Conservation (phyloP, 2,113 vertebrate species). For the Caretta caretta region DNA sequence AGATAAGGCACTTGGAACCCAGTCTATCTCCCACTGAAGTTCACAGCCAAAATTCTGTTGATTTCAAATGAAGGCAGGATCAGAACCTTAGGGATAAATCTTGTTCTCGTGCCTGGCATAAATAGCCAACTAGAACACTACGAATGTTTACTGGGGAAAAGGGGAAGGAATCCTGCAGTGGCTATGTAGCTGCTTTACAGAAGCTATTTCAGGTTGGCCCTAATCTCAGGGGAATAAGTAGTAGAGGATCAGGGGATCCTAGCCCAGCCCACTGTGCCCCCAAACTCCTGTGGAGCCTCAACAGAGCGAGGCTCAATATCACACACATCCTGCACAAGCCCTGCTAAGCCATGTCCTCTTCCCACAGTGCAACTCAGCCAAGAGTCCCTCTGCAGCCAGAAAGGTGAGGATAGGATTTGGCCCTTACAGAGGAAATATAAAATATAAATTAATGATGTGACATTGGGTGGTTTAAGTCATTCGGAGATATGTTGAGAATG, state of each 20-base stretch:
- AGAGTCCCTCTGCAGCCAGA: not conserved
- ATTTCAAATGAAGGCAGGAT: not conserved
- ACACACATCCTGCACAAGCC: not conserved
- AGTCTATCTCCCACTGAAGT: not conserved
- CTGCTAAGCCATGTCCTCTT: not conserved
- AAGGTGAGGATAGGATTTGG: not conserved
- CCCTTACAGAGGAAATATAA: not conserved
- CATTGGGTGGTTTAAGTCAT: not conserved
- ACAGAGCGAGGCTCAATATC: not conserved
- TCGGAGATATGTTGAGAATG: not conserved
- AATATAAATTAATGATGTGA: not conserved
- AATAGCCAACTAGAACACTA: not conserved
- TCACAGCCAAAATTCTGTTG: not conserved
- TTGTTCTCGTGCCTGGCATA: not conserved
- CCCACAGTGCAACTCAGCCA: not conserved
- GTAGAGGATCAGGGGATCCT: not conserved
- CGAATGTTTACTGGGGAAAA: not conserved
- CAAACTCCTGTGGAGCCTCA: not conserved
- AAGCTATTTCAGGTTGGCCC: not conserved
- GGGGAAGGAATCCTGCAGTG: not conserved
- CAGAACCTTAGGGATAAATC: not conserved
- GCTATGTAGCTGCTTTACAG: not conserved
- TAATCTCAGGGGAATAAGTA: not conserved
- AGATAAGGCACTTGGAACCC: not conserved
- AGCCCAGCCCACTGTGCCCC: not conserved